These are phyloP conservation scores for Cyanoderma ruficeps DNA, from an alignment of 2,113 vertebrate species.

Conservation along the genomic window DNA sequence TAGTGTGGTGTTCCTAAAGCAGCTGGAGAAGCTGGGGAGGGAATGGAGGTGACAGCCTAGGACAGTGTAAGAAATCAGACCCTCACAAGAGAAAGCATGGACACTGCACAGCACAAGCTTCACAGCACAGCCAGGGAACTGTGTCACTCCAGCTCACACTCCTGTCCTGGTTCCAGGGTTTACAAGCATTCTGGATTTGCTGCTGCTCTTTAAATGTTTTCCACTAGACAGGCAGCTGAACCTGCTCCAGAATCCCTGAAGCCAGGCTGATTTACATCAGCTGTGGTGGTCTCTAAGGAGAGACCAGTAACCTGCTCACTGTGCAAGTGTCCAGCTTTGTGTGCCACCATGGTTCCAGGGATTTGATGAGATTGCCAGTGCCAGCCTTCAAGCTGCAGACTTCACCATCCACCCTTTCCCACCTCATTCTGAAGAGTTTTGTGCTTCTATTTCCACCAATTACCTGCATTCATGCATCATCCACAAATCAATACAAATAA, in stretches of 20 bases:
- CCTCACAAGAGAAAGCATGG: neutral
- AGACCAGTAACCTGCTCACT: neutral
- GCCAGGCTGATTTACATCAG: neutral
- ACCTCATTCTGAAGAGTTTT: neutral
- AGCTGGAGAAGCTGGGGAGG: neutral
- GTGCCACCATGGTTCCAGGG: neutral
- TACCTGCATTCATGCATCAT: slow-evolving; percentile 90
- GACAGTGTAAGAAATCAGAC: neutral
- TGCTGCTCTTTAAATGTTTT: neutral
- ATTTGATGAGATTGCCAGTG: neutral
- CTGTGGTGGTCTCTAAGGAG: neutral
- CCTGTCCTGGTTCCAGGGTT: neutral
- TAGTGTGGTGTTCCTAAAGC: neutral
- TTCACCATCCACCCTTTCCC: neutral
- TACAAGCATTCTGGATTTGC: neutral
- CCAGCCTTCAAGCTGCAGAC: neutral
- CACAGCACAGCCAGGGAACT: neutral
- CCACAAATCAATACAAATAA: slow-evolving; percentile 89
- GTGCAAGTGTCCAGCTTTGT: neutral
- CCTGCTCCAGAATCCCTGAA: neutral
- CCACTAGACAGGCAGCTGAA: neutral
- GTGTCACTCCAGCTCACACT: neutral
- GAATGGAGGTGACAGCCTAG: neutral
- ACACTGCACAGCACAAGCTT: neutral
- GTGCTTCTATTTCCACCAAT: neutral